Conservation (phyloP, 2,797 vertebrate species). For the Neoniphon sammara region DNA sequence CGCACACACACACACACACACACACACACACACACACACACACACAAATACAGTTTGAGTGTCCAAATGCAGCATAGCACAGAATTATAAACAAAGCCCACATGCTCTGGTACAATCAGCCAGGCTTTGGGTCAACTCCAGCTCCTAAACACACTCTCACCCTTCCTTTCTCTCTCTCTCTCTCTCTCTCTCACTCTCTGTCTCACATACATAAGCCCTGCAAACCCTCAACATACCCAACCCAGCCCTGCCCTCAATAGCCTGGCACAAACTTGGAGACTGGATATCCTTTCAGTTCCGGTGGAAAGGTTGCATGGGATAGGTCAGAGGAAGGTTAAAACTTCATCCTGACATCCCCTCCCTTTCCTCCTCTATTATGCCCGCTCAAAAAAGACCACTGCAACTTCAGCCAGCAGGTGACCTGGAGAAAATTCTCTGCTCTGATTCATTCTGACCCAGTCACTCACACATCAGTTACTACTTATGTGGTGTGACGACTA, state of each 20-base stretch:
- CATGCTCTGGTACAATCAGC: constrained; percentile 75
- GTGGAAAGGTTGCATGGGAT: constrained; percentile 56
- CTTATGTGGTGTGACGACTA: background rate
- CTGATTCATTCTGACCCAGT: constrained; percentile 28
- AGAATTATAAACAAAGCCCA: constrained; percentile 80
- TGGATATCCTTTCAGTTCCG: constrained; percentile 59
- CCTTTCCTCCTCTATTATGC: constrained; percentile 40
- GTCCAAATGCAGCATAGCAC: constrained; percentile 64
- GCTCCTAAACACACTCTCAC: constrained; percentile 54
- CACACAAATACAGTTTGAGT: constrained; percentile 52
- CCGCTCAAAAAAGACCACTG: constrained; percentile 50
- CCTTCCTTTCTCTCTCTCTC: constrained; percentile 20
- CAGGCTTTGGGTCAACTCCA: constrained; percentile 64
- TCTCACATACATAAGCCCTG: constrained; percentile 64
- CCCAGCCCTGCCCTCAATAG: constrained; percentile 41
- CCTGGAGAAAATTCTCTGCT: constrained; percentile 57
- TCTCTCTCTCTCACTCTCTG: constrained; percentile 41
- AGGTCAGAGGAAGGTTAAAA: constrained; percentile 64
- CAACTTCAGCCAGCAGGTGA: constrained; percentile 55
- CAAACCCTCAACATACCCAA: constrained; percentile 44
- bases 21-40: constrained; percentile 16
- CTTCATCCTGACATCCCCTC: constrained; percentile 35
- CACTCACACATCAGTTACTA: background rate
- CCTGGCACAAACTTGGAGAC: constrained; percentile 38
- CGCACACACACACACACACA: constrained; percentile 36